phyloP scores from a whole-genome alignment of 2,888 invertebrate genomes.

The Philopedon plagiatum region DNA sequence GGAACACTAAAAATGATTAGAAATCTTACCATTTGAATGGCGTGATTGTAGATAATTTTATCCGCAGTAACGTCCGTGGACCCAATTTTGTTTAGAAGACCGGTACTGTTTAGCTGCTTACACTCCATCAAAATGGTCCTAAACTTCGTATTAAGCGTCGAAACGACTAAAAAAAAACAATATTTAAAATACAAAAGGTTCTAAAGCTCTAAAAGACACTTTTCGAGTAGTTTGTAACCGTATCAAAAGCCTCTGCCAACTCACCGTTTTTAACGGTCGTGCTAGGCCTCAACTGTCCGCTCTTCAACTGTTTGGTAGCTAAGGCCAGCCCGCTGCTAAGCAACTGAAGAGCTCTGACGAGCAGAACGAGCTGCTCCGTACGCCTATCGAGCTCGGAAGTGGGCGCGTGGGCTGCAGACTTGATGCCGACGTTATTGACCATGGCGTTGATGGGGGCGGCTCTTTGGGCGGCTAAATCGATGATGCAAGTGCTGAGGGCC shows the following conservation, averaged over 20 bases:
- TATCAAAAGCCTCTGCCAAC: conserved; percentile 49
- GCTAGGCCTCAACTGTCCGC: conserved; percentile 90
- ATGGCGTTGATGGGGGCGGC: conserved; percentile 78
- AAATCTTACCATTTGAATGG: conserved; percentile 91
- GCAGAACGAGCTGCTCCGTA: conserved; percentile 87
- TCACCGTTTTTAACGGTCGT: conserved; percentile 91
- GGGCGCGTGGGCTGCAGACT: conserved; percentile 38
- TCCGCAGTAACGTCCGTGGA: conserved; percentile 88
- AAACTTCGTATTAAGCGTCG: conserved; percentile 93
- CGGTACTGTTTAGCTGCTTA: conserved; percentile 86
- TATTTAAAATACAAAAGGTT: not conserved
- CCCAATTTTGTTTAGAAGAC: conserved; percentile 81
- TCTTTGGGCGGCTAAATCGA: conserved; percentile 88
- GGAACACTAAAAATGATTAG: not conserved
- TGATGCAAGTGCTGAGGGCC: conserved; percentile 94
- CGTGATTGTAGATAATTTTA: conserved; percentile 96
- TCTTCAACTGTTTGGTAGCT: conserved; percentile 88
- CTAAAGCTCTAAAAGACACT: no score
- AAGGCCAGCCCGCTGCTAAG: conserved; percentile 94
- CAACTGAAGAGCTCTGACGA: conserved; percentile 93
- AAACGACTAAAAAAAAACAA: conserved; percentile 80
- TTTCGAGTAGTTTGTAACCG: no score
- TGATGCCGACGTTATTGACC: conserved; percentile 57
- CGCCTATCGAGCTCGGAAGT: conserved; percentile 70
- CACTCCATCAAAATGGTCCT: conserved; percentile 90